phyloP scores from a whole-genome alignment of 2,113 vertebrate species.

The Chaetorhynchus papuensis region DNA sequence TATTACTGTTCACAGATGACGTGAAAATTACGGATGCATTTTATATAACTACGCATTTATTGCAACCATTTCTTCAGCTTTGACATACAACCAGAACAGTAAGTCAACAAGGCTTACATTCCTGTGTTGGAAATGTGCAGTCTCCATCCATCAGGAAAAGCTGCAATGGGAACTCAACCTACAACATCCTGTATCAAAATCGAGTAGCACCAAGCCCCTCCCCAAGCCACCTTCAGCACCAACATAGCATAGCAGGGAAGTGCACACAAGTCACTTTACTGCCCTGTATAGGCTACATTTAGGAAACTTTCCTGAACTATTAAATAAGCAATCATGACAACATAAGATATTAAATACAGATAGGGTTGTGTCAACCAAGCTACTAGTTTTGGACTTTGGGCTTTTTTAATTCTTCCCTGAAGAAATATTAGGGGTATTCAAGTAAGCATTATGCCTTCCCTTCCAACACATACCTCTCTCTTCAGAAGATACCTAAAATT shows the following conservation, averaged over 20 bases:
- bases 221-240: neutral
- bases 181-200: neutral
- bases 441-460: neutral
- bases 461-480: neutral
- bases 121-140: neutral
- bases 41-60: neutral
- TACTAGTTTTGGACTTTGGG: neutral
- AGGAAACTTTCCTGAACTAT: slow-evolving; percentile 80
- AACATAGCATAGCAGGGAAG: neutral
- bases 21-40: neutral
- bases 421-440: neutral
- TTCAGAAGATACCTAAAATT: neutral
- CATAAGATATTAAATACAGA: slow-evolving; percentile 76
- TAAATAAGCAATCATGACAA: slow-evolving; percentile 86
- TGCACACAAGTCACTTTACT: slow-evolving; percentile 69
- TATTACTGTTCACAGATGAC: neutral
- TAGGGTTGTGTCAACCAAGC: neutral
- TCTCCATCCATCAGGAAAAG: neutral
- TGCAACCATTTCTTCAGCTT: neutral
- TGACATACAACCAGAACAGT: neutral
- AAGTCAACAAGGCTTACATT: neutral
- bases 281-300: slow-evolving; percentile 65
- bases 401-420: neutral
- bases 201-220: neutral
- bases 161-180: fast-evolving